A percentile compares a stretch with the other conserved stretches of the same genome.
phyloP scores from a whole-genome alignment of 2,888 invertebrate species.

The Danaus chrysippus region DNA sequence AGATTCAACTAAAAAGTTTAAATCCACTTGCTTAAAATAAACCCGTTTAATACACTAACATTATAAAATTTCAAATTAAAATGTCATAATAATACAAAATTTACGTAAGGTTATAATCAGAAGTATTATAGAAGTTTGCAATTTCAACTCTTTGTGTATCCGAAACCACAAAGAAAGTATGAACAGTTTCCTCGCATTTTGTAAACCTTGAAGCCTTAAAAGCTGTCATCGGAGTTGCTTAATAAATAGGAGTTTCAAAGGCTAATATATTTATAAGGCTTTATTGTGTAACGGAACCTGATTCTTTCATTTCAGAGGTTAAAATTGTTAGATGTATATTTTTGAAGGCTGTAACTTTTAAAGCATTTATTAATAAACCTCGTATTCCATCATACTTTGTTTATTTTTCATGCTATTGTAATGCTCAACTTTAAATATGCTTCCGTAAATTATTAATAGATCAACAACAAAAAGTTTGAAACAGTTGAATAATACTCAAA shows the following conservation, averaged over 20 bases:
- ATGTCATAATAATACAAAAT: not conserved
- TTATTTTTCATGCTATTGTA: no score
- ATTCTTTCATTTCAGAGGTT: not conserved
- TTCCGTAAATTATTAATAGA: no score
- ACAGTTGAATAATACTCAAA: no score
- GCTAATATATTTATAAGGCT: conserved; percentile 3
- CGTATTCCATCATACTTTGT: no score
- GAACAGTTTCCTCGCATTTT: not conserved
- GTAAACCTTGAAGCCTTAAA: conserved; percentile 43
- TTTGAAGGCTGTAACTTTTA: not conserved
- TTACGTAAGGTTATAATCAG: not conserved
- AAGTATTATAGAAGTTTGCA: not conserved
- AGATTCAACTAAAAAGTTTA: no score
- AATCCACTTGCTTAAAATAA: no score
- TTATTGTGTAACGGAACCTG: not conserved
- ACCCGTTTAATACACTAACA: not conserved
- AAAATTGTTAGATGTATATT: not conserved
- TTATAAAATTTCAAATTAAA: not conserved
- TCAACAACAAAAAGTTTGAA: no score
- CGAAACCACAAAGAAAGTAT: conserved; percentile 1
- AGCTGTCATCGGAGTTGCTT: conserved; percentile 43
- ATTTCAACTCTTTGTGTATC: not conserved
- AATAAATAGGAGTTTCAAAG: conserved; percentile 7
- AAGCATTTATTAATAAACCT: no score
- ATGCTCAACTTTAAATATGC: no score